These are phyloP conservation scores for Passer montanus DNA, from an alignment of 2,113 vertebrate species.

Conservation along the genomic window DNA sequence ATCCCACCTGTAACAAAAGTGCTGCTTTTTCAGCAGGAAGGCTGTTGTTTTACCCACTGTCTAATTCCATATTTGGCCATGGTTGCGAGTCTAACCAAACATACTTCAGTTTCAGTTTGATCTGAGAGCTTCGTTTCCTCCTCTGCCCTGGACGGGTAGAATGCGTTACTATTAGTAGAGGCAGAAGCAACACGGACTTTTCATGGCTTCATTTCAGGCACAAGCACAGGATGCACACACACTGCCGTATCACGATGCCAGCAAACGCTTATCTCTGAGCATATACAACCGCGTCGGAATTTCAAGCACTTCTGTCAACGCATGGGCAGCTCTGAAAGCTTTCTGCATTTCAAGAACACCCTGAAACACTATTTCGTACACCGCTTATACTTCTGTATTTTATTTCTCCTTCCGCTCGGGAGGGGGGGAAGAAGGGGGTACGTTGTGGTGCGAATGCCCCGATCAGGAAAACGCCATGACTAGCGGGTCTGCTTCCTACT, in stretches of 20 bases:
- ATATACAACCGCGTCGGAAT: neutral
- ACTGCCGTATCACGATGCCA: neutral
- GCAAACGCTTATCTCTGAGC: neutral
- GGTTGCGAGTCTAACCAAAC: neutral
- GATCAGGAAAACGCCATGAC: neutral
- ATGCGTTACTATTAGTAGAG: neutral
- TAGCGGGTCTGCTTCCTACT: neutral
- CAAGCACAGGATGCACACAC: neutral
- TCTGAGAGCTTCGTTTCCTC: neutral
- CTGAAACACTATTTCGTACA: neutral
- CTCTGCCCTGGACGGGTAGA: neutral
- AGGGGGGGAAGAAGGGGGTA: neutral
- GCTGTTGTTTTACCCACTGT: neutral
- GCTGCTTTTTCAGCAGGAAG: neutral
- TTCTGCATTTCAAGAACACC: neutral
- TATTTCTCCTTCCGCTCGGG: neutral
- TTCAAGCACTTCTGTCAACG: neutral
- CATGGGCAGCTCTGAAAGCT: neutral
- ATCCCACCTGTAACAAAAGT: neutral
- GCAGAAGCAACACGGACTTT: neutral
- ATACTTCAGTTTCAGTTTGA: neutral
- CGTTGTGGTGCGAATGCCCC: neutral
- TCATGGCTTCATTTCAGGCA: neutral
- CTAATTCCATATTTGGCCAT: slow-evolving; percentile 8
- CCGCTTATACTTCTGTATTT: neutral